Percentiles rank a stretch among this genome's conserved stretches.
These are phyloP conservation scores for Periophthalmodon schlosseri DNA, from an alignment of 2,113 vertebrate species.

Conservation along the genomic window DNA sequence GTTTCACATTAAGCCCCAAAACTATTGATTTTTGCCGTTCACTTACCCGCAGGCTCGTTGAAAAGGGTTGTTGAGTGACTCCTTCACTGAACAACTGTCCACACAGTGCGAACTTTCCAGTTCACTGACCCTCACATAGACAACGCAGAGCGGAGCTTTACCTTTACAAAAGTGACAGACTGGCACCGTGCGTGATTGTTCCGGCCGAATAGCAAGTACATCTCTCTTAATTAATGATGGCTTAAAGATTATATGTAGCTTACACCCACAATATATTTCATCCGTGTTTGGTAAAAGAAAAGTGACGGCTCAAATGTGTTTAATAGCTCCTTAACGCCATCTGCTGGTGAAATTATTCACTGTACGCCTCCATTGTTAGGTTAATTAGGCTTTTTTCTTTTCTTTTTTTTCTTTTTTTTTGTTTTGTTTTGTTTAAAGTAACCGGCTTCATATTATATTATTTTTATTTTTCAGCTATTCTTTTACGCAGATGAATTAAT, in stretches of 20 bases:
- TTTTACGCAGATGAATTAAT: no score
- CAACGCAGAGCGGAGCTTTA: not conserved
- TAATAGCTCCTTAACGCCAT: not conserved
- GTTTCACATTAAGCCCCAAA: not conserved
- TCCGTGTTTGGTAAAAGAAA: not conserved
- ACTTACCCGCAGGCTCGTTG: slow-evolving; percentile 23
- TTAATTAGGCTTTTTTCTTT: no score
- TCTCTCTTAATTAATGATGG: no score
- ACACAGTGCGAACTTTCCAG: slow-evolving; percentile 16
- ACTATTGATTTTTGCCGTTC: not conserved
- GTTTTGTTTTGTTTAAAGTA: no score
- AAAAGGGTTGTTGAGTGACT: not conserved
- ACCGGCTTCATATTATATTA: no score
- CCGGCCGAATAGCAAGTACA: not conserved
- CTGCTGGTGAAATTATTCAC: not conserved
- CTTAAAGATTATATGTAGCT: no score
- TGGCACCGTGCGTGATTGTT: not conserved
- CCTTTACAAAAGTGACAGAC: no score
- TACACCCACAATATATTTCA: not conserved
- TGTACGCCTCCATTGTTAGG: no score
- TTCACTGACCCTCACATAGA: not conserved
- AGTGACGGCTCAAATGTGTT: not conserved
- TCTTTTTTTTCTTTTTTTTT: no score
- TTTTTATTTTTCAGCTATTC: no score
- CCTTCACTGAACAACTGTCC: not conserved